Base-by-base conservation (phyloP, 1,140 invertebrate species). In the Antheraea mylitta region DNA sequence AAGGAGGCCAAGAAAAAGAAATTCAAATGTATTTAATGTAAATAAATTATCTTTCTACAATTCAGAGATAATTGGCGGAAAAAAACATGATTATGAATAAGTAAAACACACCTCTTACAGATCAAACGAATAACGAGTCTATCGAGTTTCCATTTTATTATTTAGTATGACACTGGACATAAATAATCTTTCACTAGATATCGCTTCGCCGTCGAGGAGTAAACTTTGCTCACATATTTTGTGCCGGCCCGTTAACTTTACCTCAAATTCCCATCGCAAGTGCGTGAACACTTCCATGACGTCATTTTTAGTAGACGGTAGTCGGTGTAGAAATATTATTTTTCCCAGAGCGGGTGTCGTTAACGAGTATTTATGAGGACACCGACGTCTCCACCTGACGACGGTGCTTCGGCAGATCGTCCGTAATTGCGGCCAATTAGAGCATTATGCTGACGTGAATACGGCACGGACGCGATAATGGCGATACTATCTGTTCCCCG, bases 391-490 rank as follows among this genome's bases (percentile, higher is more conserved):
- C 82, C 83, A 91, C 88, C 88, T 91, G 87, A 86, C 82, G 81
- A 79, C 78, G 78, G 81, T 72, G 81, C 80, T 84, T 85, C 79
- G 76, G 79, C 81, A 80, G 81, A 83, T 83, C 80, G 83, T 73
- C 72, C 80, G 86, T 91, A 90, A 91, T 91, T 91, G 85, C 81
- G 79, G 80, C 86, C 89, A 91, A 91, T 91, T 90, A 91, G 87
- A 87, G 79, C 84, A 89, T 91, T 86, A 91, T 87, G 89, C 89
- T 90, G 88, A 91, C 88, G 85, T 87, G 88, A 87, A 89, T 89
- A 86, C 81, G 82, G 83, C 82, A 80, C 81, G 85, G 80, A 81
- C 79, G 83, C 85, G 83, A 82, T 89, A 90, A 90, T 86, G 79
- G 82, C 75, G 85, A 90, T 87, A 85, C 81, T 89, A 90, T 90